Evolutionary conservation across 2,113 vertebrate species (phyloP).

Genomic region (Chaetops frenatus): DNA sequence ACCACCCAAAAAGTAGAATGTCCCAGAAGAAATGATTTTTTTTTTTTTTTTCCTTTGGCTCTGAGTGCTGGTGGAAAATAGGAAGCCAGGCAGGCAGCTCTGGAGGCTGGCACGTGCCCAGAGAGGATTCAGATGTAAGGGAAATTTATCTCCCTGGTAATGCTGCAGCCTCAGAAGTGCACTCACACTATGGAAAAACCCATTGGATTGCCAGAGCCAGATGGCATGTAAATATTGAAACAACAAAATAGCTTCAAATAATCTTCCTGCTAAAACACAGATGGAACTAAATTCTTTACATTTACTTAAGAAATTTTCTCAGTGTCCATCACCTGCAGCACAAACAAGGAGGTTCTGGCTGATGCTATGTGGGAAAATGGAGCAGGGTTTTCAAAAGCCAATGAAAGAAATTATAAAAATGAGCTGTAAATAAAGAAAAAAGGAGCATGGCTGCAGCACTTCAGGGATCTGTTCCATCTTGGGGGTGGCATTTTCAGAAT

Average conservation of each 20-base stretch:
- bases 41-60: not conserved
- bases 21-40: not conserved
- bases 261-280: conserved; percentile 15
- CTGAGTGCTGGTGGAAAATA: not conserved
- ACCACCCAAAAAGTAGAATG: not conserved
- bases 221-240: conserved; percentile 51
- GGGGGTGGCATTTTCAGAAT: not conserved
- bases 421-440: not conserved
- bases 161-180: conserved; percentile 38
- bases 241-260: conserved; percentile 30
- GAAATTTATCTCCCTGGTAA: conserved; percentile 30
- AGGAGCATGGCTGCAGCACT: no score
- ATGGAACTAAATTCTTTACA: conserved; percentile 32
- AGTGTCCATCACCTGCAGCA: not conserved
- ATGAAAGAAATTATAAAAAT: accelerated
- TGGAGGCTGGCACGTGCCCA: conserved; percentile 4
- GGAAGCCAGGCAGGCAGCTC: conserved; percentile 2
- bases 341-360: not conserved
- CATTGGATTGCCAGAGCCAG: conserved; percentile 29
- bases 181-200: not conserved
- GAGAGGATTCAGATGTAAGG: conserved; percentile 1
- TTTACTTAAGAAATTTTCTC: not conserved
- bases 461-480: accelerated
- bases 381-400: not conserved
- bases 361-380: not conserved